These are phyloP conservation scores for Boloria selene DNA, from an alignment of 2,888 invertebrate species.

Conservation along the genomic window DNA sequence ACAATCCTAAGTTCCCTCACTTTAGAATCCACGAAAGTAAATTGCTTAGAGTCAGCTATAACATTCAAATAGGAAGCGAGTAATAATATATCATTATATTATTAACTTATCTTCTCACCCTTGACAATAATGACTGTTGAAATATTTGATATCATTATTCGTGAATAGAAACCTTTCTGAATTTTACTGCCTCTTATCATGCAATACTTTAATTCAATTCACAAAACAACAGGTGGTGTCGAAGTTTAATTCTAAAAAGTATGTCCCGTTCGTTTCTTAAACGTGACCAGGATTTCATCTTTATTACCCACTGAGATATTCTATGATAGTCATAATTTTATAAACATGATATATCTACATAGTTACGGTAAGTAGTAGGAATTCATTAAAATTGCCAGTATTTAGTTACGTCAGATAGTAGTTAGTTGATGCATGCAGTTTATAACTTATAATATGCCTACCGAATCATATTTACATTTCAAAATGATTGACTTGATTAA, in stretches of 20 bases:
- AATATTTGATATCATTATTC: conserved; percentile 79
- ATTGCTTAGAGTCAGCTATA: conserved; percentile 53
- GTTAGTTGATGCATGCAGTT: conserved; percentile 29
- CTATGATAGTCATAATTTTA: conserved; percentile 38
- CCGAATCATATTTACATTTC: conserved; percentile 40
- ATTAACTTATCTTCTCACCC: conserved; percentile 82
- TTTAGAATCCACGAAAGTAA: conserved; percentile 30
- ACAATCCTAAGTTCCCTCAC: conserved; percentile 39
- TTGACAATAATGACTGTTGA: conserved; percentile 80
- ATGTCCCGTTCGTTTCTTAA: conserved; percentile 44
- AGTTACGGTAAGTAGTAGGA: conserved; percentile 20
- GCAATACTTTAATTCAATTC: conserved; percentile 78
- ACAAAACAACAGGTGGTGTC: conserved; percentile 62
- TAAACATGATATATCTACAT: conserved; percentile 14
- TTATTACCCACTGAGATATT: conserved; percentile 55
- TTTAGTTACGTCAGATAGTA: not conserved
- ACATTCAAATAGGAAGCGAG: conserved; percentile 66
- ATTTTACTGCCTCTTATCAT: conserved; percentile 74
- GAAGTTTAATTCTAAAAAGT: conserved; percentile 47
- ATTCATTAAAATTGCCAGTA: conserved; percentile 22
- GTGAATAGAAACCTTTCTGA: conserved; percentile 55
- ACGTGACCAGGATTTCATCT: conserved; percentile 73
- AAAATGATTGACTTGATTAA: conserved; percentile 58
- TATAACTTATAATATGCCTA: conserved; percentile 41
- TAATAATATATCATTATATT: conserved; percentile 80